These are phyloP conservation scores for Polylopha cassiicola DNA, from an alignment of 2,888 invertebrate species.

Conservation along the genomic window DNA sequence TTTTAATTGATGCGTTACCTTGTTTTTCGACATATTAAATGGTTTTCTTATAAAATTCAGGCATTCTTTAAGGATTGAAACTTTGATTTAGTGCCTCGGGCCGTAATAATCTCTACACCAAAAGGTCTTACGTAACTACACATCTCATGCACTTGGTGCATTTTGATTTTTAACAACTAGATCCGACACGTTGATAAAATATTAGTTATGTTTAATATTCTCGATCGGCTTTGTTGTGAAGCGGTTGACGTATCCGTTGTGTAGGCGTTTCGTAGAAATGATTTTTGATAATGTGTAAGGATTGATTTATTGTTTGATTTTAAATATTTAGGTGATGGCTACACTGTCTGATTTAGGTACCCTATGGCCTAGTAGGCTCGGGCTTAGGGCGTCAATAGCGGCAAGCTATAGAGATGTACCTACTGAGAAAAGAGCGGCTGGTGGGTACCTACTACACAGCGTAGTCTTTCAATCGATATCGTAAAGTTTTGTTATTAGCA, in stretches of 20 bases:
- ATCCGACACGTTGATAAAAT: constrained; percentile 20
- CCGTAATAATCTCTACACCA: constrained; percentile 29
- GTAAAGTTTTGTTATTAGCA: too few species aligned
- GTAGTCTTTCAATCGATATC: too few species aligned
- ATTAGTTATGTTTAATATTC: constrained; percentile 9
- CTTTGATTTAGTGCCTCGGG: constrained; percentile 56
- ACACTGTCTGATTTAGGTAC: too few species aligned
- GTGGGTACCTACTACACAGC: too few species aligned
- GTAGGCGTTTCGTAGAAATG: constrained; percentile 19
- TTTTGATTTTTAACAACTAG: not conserved
- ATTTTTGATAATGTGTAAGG: constrained; percentile 8
- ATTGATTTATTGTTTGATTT: constrained; percentile 18
- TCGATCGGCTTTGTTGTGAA: constrained; percentile 2
- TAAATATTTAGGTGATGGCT: too few species aligned
- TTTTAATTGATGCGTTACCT: constrained; percentile 67
- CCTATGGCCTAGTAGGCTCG: too few species aligned
- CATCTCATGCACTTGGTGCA: not conserved
- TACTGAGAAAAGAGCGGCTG: too few species aligned
- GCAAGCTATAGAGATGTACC: too few species aligned
- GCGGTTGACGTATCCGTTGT: constrained; percentile 5
- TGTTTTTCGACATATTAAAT: constrained; percentile 64
- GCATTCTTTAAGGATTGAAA: constrained; percentile 37
- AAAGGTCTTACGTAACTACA: constrained; percentile 2
- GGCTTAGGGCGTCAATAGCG: too few species aligned
- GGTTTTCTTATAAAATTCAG: constrained; percentile 48